A percentile compares a stretch with the other conserved stretches of the same genome.
Conservation (phyloP, 2,888 invertebrate species). For the Agrochola lychnidis region DNA sequence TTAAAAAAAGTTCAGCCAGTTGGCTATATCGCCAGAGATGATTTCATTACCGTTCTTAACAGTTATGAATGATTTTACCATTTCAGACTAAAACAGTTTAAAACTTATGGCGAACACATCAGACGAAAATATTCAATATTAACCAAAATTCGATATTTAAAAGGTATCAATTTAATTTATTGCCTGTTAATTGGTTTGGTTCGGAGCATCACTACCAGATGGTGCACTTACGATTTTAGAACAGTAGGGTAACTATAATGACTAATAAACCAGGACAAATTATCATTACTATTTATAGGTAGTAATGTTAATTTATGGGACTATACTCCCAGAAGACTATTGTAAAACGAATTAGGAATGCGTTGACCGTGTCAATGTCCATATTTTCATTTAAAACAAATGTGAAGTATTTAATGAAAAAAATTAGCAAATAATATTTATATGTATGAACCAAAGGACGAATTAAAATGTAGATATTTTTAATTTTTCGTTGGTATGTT, state of each 20-base stretch:
- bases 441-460: too few relatives aligned
- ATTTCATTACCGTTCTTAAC: neutral
- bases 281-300: too few relatives aligned
- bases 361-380: neutral
- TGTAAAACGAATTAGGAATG: neutral
- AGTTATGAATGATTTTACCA: neutral
- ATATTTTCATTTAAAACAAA: neutral
- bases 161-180: constrained; percentile 48
- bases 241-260: constrained; percentile 27
- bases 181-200: constrained; percentile 56
- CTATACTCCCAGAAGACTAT: neutral
- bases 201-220: constrained; percentile 45
- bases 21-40: neutral
- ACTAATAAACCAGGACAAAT: neutral
- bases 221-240: constrained; percentile 45
- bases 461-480: too few relatives aligned
- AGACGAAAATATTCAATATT: neutral
- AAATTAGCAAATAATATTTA: too few relatives aligned
- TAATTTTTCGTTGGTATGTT: too few relatives aligned
- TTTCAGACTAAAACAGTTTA: neutral
- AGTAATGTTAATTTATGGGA: too few relatives aligned
- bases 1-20: neutral
- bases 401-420: neutral
- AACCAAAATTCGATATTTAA: constrained; percentile 23
- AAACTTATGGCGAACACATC: neutral